A percentile compares a stretch with the other conserved stretches of the same genome.
phyloP scores from a whole-genome alignment of 2,113 vertebrate species.

The Channa argus region DNA sequence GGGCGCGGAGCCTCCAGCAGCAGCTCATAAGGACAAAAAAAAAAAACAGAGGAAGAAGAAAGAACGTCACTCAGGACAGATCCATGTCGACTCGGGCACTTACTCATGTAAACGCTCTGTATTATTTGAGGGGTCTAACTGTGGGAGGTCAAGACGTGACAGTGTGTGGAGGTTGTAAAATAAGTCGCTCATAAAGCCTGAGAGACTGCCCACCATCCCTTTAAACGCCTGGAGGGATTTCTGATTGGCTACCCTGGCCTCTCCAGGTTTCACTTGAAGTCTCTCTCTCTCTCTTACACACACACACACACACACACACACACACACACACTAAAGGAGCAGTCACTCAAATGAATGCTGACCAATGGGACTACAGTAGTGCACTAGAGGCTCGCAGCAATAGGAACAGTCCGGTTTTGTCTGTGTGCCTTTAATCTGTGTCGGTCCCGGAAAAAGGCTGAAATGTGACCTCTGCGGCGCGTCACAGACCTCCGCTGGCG shows the following conservation, averaged over 20 bases:
- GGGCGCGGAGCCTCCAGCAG: conserved; percentile 45
- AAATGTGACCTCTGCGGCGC: conserved; percentile 59
- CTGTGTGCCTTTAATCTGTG: conserved; percentile 34
- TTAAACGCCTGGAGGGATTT: conserved; percentile 54
- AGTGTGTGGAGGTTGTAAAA: conserved; percentile 41
- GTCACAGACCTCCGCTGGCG: conserved; percentile 26
- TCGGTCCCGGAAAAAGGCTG: conserved; percentile 18
- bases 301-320: neutral
- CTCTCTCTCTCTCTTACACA: neutral
- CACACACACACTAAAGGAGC: too few species aligned
- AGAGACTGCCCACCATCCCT: conserved; percentile 68
- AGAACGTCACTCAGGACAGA: conserved; percentile 26
- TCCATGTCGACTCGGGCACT: conserved; percentile 28
- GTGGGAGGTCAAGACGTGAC: conserved; percentile 35
- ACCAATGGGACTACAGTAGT: neutral
- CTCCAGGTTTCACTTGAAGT: conserved; percentile 31
- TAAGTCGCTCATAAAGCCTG: conserved; percentile 59
- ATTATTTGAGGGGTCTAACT: neutral
- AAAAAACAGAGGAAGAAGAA: neutral
- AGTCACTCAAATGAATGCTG: neutral
- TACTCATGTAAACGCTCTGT: neutral
- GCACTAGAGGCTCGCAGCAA: conserved; percentile 6
- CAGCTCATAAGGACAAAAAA: conserved; percentile 17
- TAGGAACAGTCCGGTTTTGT: conserved; percentile 6
- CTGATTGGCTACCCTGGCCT: conserved; percentile 70